A percentile compares a stretch with the other conserved stretches of the same genome.
Conservation (phyloP, 2,888 invertebrate genomes). For the Mythimna loreyi region DNA sequence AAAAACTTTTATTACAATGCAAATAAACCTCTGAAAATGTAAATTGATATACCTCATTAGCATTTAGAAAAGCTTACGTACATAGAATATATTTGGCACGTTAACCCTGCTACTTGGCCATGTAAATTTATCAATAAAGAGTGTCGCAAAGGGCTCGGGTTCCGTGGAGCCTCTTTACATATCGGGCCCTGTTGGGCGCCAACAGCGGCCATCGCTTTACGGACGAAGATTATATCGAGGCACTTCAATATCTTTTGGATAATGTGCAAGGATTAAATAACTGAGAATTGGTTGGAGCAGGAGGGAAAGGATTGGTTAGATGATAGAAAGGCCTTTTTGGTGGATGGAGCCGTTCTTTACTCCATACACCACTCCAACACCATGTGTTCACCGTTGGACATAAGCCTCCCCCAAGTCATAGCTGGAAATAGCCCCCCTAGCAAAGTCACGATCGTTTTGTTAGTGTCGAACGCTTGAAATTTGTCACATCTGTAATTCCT, state of each 20-base stretch:
- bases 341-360: too few relatives aligned
- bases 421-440: too few relatives aligned
- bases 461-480: too few relatives aligned
- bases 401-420: too few relatives aligned
- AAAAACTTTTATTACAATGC: constrained; percentile 31
- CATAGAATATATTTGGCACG: constrained; percentile 47
- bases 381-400: too few relatives aligned
- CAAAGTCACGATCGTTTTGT: too few relatives aligned
- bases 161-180: constrained; percentile 11
- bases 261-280: neutral
- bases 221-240: neutral
- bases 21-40: constrained; percentile 58
- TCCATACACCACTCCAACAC: too few relatives aligned
- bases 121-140: constrained; percentile 49
- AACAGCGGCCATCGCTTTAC: neutral
- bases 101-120: constrained; percentile 32
- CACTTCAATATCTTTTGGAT: neutral
- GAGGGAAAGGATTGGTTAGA: too few relatives aligned
- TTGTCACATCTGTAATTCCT: too few relatives aligned
- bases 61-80: constrained; percentile 61
- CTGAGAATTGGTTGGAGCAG: neutral
- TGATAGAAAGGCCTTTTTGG: too few relatives aligned
- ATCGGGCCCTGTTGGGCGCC: neutral
- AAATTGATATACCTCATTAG: constrained; percentile 59
- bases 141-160: constrained; percentile 21